phyloP scores from a whole-genome alignment of 1,140 invertebrate species.

The Calliphora vicina region DNA sequence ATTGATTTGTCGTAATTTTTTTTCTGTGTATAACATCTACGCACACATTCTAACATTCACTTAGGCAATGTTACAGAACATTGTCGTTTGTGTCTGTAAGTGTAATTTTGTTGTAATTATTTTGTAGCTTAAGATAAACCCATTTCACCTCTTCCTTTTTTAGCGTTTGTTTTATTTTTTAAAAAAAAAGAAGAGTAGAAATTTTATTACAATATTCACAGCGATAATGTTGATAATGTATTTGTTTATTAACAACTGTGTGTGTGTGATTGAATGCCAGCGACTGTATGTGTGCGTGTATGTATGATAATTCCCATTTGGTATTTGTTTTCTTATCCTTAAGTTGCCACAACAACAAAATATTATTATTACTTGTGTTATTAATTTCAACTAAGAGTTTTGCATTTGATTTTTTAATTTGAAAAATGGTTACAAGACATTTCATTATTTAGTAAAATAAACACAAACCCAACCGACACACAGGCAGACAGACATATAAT shows the following conservation, averaged over 20 bases:
- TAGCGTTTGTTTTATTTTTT: too few species aligned
- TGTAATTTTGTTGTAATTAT: slow-evolving; percentile 31
- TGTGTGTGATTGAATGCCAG: background rate
- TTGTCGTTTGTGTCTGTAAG: background rate
- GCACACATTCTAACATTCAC: background rate
- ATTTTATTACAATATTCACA: slow-evolving; percentile 10
- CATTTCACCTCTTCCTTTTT: slow-evolving; percentile 19
- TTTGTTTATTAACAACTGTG: background rate
- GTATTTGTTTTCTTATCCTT: slow-evolving; percentile 26
- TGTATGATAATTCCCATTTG: background rate
- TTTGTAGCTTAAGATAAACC: slow-evolving; percentile 7
- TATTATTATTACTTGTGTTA: slow-evolving; percentile 32
- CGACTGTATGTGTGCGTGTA: background rate
- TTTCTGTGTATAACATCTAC: background rate
- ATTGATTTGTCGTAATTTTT: too few species aligned
- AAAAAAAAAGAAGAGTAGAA: background rate
- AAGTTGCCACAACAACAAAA: slow-evolving; percentile 15
- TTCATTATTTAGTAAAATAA: background rate
- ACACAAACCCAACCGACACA: slow-evolving; percentile 18
- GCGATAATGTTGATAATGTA: background rate
- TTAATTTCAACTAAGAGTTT: slow-evolving; percentile 25
- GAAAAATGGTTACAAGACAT: slow-evolving; percentile 27
- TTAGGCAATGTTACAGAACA: background rate
- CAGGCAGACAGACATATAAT: too few species aligned
- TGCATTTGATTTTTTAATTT: background rate